Conservation (phyloP, 2,113 vertebrate species). For the Dicentrarchus labrax region DNA sequence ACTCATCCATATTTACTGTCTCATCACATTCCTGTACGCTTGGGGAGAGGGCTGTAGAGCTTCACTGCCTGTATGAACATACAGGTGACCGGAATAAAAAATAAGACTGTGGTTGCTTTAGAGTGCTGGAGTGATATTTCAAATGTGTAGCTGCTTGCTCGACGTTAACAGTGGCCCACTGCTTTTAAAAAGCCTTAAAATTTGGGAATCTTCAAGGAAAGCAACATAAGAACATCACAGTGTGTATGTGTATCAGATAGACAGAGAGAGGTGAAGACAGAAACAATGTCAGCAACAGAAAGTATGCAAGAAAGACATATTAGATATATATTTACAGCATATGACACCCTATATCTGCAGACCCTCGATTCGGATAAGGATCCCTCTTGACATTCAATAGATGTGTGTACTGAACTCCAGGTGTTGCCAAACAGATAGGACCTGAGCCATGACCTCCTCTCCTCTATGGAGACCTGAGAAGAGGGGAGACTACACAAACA, state of each 20-base stretch:
- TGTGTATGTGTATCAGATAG: background rate
- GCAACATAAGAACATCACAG: background rate
- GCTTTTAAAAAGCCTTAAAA: background rate
- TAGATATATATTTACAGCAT: background rate
- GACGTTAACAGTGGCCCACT: background rate
- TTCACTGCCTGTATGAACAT: background rate
- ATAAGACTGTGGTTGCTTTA: background rate
- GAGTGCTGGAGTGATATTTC: background rate
- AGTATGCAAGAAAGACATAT: background rate
- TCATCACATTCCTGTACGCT: conserved; percentile 39
- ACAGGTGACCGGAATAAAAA: conserved; percentile 32
- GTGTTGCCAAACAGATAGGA: no score
- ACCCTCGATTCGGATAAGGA: background rate
- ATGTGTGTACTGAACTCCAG: background rate
- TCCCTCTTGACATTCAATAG: background rate
- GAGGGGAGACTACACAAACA: no score
- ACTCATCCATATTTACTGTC: conserved; percentile 73
- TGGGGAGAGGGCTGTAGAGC: background rate
- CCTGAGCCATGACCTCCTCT: no score
- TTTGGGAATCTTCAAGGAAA: background rate
- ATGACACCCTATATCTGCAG: background rate
- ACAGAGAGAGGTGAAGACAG: background rate
- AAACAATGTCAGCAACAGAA: background rate
- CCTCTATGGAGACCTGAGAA: no score
- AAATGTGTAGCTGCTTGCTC: background rate